phyloP scores from a whole-genome alignment of 2,113 vertebrate genomes.

The Spilogale gracilis region DNA sequence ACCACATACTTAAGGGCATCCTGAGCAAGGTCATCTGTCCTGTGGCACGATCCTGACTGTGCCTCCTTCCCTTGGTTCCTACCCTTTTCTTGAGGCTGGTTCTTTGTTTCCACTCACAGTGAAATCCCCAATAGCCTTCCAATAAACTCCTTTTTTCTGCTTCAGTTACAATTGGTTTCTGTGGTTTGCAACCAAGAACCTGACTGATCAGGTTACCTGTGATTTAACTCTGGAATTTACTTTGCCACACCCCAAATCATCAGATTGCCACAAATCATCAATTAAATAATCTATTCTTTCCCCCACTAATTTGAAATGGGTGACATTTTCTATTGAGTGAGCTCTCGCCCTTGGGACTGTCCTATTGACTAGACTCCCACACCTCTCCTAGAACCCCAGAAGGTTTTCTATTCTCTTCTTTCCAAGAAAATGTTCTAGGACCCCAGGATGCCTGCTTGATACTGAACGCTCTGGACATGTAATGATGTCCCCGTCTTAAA shows the following conservation, averaged over 20 bases:
- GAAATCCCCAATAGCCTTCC: slow-evolving; percentile 14
- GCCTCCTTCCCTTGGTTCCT: slow-evolving; percentile 24
- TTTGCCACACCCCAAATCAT: slow-evolving; percentile 1
- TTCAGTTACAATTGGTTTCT: slow-evolving; percentile 13
- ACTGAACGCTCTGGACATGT: neutral
- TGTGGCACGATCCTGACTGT: neutral
- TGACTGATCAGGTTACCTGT: neutral
- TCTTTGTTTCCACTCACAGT: slow-evolving; percentile 4
- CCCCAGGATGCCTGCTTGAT: neutral
- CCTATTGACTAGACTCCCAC: slow-evolving; percentile 32
- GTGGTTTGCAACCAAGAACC: slow-evolving; percentile 55
- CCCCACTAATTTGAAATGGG: slow-evolving; percentile 14
- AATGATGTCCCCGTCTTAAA: neutral
- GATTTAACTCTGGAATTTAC: slow-evolving; percentile 39
- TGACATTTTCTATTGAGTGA: neutral
- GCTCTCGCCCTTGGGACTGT: neutral
- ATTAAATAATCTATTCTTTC: slow-evolving; percentile 35
- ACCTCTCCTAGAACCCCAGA: neutral
- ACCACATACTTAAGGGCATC: neutral
- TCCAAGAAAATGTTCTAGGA: slow-evolving; percentile 39
- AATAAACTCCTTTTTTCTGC: slow-evolving; percentile 44
- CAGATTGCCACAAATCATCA: slow-evolving; percentile 28
- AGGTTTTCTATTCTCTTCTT: slow-evolving; percentile 14
- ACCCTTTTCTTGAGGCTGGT: neutral
- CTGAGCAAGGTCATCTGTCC: neutral